Percentiles rank a stretch among this genome's conserved stretches.
phyloP scores from a whole-genome alignment of 2,888 invertebrate genomes.

The Polyploca ridens region DNA sequence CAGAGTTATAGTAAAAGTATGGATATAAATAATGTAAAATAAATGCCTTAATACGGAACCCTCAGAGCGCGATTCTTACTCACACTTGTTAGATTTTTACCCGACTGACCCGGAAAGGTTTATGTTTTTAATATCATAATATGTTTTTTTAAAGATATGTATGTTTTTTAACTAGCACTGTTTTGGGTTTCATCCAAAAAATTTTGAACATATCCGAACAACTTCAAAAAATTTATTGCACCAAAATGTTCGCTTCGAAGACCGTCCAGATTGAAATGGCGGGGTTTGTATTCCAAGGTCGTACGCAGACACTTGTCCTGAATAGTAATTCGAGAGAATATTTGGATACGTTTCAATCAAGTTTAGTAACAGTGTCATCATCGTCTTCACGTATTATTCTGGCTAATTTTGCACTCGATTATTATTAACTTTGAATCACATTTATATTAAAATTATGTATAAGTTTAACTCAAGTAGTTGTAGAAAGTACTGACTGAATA shows the following conservation, averaged over 20 bases:
- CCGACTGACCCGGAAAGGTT: too few relatives aligned
- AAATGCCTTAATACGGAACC: too few relatives aligned
- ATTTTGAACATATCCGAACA: not conserved
- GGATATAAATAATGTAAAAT: too few relatives aligned
- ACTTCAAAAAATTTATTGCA: slow-evolving; percentile 1
- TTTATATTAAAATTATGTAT: too few relatives aligned
- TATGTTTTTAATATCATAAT: too few relatives aligned
- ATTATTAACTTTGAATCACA: too few relatives aligned
- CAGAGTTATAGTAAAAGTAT: too few relatives aligned
- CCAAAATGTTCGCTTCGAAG: not conserved
- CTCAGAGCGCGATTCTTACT: too few relatives aligned
- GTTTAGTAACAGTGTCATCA: not conserved
- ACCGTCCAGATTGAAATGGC: slow-evolving; percentile 10
- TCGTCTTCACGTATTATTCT: not conserved
- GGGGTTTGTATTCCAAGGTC: slow-evolving; percentile 7
- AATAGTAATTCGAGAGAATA: not conserved
- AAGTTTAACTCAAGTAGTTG: too few relatives aligned
- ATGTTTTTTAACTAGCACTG: not conserved
- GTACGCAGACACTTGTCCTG: slow-evolving; percentile 2
- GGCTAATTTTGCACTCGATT: not conserved
- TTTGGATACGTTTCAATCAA: slow-evolving; percentile 9
- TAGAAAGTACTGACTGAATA: too few relatives aligned
- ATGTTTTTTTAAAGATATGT: not conserved
- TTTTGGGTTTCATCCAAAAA: not conserved
- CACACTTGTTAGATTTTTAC: too few relatives aligned